Evolutionary conservation across 2,888 invertebrate genomes (phyloP).

Genomic region (Ormyrus nitidulus): DNA sequence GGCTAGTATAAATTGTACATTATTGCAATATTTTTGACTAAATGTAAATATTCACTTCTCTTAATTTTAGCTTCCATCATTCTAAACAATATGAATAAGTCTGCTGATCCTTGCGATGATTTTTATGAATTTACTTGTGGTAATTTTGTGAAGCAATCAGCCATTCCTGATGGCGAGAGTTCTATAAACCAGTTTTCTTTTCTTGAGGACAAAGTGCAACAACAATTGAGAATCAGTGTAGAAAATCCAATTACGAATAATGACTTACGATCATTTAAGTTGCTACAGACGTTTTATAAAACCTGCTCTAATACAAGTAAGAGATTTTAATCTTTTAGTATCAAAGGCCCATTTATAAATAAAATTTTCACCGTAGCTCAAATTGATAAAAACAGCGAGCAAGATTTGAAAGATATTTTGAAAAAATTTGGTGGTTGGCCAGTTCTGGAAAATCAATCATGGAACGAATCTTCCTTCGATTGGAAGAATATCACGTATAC

Average conservation of each 20-base stretch:
- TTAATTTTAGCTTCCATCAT: slow-evolving; percentile 80
- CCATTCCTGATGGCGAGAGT: slow-evolving; percentile 70
- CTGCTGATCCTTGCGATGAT: slow-evolving; percentile 85
- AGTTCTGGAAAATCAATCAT: background rate
- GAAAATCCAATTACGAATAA: slow-evolving; percentile 78
- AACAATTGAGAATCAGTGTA: slow-evolving; percentile 83
- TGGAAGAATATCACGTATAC: background rate
- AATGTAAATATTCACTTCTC: background rate
- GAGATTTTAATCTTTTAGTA: background rate
- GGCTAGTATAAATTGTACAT: background rate
- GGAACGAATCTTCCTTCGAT: background rate
- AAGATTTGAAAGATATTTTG: background rate
- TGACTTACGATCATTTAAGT: slow-evolving; percentile 84
- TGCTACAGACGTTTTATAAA: slow-evolving; percentile 89
- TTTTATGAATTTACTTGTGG: slow-evolving; percentile 88
- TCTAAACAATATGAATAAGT: slow-evolving; percentile 82
- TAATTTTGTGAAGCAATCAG: background rate
- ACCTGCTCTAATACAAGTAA: slow-evolving; percentile 92
- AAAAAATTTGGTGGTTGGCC: background rate
- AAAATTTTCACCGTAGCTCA: background rate
- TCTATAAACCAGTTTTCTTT: slow-evolving; percentile 86
- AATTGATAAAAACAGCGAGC: background rate
- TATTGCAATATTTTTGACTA: background rate
- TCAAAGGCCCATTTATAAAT: no score
- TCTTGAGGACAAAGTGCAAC: slow-evolving; percentile 84